Percentiles rank a stretch among this genome's conserved stretches.
These are phyloP conservation scores for Noturus placidus DNA, from an alignment of 2,113 vertebrate genomes.

Conservation along the genomic window DNA sequence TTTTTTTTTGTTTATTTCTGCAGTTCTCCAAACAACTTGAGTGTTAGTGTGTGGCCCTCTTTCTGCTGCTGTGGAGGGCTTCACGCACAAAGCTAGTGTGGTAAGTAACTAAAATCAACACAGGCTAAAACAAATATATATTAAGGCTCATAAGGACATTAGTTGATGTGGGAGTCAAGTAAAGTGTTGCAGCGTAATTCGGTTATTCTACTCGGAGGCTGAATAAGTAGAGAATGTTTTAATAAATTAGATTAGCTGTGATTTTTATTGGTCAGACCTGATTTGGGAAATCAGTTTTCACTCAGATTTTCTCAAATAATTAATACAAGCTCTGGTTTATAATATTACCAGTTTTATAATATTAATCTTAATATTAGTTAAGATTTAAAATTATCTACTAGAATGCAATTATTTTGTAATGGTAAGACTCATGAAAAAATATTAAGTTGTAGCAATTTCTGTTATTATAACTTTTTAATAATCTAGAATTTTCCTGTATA, in stretches of 20 bases:
- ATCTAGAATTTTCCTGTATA: too few species aligned
- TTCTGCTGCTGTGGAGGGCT: slow-evolving; percentile 79
- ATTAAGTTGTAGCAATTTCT: background rate
- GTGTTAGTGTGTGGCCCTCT: slow-evolving; percentile 72
- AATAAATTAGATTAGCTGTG: background rate
- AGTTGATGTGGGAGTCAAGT: background rate
- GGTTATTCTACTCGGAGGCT: background rate
- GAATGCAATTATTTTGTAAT: background rate
- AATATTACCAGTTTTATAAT: background rate
- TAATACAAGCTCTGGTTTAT: background rate
- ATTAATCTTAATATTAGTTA: background rate
- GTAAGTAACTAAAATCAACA: slow-evolving; percentile 40
- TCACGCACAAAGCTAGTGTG: slow-evolving; percentile 71
- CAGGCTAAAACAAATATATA: background rate
- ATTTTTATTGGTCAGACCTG: background rate
- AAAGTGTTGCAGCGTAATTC: background rate
- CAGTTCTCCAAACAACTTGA: slow-evolving; percentile 48
- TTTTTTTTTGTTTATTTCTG: slow-evolving; percentile 26
- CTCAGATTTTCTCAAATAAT: background rate
- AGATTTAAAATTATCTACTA: background rate
- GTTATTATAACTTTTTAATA: background rate
- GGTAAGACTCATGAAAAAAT: background rate
- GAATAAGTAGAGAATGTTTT: background rate
- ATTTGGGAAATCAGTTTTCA: background rate
- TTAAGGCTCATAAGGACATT: background rate